Conservation (phyloP, 2,797 vertebrate species). For the Phataginus tetradactyla region DNA sequence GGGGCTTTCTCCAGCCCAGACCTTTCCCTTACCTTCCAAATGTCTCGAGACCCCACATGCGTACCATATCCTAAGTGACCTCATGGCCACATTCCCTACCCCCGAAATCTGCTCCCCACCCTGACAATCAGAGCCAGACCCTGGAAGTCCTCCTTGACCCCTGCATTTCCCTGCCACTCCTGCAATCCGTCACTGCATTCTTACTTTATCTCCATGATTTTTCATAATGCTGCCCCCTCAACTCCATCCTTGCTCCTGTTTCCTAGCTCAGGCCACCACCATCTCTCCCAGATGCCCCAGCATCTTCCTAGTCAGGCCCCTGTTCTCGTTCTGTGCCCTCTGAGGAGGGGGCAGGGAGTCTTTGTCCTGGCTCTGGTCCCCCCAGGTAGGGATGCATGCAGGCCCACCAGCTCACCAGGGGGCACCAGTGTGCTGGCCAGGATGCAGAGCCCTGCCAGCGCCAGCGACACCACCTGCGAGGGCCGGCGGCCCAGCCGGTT, state of each 20-base stretch:
- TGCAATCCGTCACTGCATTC: neutral
- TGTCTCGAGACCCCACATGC: neutral
- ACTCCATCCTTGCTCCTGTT: accelerated
- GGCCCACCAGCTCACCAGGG: neutral
- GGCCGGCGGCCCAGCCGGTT: conserved; percentile 35
- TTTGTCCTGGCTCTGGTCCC: neutral
- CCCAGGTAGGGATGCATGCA: neutral
- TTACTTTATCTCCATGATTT: neutral
- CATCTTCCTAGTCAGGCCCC: neutral
- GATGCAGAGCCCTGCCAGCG: conserved; percentile 58
- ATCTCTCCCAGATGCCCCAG: accelerated
- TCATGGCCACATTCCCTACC: neutral
- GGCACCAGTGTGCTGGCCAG: conserved; percentile 69
- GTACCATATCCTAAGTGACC: neutral
- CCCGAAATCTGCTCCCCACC: neutral
- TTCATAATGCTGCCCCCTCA: accelerated
- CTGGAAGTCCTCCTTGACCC: neutral
- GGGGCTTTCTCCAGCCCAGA: neutral
- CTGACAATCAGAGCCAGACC: neutral
- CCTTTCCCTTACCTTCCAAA: neutral
- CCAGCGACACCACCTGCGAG: neutral
- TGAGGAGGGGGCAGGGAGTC: neutral
- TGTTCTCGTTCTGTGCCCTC: too few relatives aligned
- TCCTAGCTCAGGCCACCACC: accelerated
- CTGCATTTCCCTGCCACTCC: too few relatives aligned